Base-by-base conservation (phyloP, 2,888 invertebrate genomes). In the Petrolisthes cinctipes region DNA sequence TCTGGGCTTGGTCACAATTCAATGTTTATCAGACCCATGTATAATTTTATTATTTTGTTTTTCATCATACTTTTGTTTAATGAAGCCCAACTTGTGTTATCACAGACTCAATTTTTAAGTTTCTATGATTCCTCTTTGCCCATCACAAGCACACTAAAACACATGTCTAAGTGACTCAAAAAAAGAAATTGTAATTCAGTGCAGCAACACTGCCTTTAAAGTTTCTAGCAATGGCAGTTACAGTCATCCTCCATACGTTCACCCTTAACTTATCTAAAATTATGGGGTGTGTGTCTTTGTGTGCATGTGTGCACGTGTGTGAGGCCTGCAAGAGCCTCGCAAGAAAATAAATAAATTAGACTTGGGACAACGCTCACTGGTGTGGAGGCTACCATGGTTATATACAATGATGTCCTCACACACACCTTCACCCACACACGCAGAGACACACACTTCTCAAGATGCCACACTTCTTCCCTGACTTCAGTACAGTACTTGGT, bases 341-440 rank as follows among this genome's bases (percentile, higher is more conserved):
- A 75, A 75, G 56, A 83, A 83, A 54, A 83, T 83, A 83, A 83
- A 83, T 83, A 83, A 83, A 83, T 83, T 73, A 83, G 57, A 82
- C 51, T 53, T 83, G 75, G 20, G 83, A 83, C 83, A 83, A 75
- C 56, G 83, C 75, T 54, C 75, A 75, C 83, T 75, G 71, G 83
- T 57, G 73, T 20, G 23, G n/a, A 66, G 66, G 81, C 78, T 75
- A 75, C 83, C 23, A 75, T 56, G 17, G 17, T 54, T 56, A n/a
- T 11, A 57, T 56, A 37, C 17, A n/a, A 83, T 61, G 75, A 53
- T 54, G 73, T 20, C 61, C 20, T 57, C 20, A 23, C 56, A 83
- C 83, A 82, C 53, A 83, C 20, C 56, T 17, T 9, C 11, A 61
- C 68, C 61, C 81, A 82, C 82, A 85, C 78, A 61, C 66, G 66